A percentile compares a stretch with the other conserved stretches of the same genome.
Conservation (phyloP, 2,113 vertebrate species). For the Corythaixoides concolor region DNA sequence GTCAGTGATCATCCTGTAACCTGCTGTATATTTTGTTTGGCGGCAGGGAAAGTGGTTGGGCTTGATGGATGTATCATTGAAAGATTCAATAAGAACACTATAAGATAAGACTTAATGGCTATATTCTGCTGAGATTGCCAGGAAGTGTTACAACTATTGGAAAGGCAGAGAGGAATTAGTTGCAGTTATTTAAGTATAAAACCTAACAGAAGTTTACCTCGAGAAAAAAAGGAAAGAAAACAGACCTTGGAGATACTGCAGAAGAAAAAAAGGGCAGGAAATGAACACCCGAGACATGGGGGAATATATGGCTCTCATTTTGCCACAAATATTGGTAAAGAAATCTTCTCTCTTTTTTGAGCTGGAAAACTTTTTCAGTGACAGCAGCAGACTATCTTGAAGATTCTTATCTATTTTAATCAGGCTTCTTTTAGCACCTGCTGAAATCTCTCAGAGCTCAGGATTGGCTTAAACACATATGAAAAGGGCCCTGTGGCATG, state of each 20-base stretch:
- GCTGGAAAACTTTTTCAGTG: not conserved
- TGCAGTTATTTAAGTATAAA: not conserved
- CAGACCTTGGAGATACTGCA: not conserved
- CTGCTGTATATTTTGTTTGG: not conserved
- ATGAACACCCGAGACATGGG: not conserved
- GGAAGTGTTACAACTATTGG: not conserved
- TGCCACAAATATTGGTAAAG: not conserved
- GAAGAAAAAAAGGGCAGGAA: not conserved
- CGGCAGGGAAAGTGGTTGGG: not conserved
- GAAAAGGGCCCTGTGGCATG: not conserved
- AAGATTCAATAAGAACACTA: not conserved
- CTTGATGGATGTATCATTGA: not conserved
- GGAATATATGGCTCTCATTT: not conserved
- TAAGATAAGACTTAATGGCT: not conserved
- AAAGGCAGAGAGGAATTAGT: not conserved
- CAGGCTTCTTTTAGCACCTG: constrained; percentile 8
- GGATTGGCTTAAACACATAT: not conserved
- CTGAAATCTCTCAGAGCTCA: constrained; percentile 20
- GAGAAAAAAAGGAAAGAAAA: not conserved
- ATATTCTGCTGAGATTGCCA: not conserved
- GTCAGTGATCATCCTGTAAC: not conserved
- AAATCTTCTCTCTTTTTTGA: not conserved
- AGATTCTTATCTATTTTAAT: constrained; percentile 28
- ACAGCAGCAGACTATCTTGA: not conserved
- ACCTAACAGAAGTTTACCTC: not conserved